Evolutionary conservation across 2,888 invertebrate species (phyloP).

Genomic region (Heteropelma amictum): DNA sequence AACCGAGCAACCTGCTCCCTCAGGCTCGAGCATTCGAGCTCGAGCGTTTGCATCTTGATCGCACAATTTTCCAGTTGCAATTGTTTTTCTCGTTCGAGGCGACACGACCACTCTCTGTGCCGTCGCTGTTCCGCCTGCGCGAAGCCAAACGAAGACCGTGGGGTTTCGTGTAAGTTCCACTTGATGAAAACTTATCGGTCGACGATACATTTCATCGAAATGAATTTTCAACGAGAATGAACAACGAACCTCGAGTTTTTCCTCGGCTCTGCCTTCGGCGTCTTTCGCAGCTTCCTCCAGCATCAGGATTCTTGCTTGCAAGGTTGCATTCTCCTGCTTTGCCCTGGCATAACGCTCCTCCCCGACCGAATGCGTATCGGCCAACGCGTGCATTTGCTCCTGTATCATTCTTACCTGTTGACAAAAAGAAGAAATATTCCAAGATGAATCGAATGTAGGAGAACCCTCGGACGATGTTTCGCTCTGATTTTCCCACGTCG

Average conservation of each 20-base stretch:
- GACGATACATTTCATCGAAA: too few relatives aligned
- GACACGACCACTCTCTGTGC: conserved; percentile 88
- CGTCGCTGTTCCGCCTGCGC: conserved; percentile 90
- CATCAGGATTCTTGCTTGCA: conserved; percentile 94
- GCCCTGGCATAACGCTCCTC: conserved; percentile 93
- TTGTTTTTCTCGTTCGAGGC: conserved; percentile 91
- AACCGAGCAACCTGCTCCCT: conserved; percentile 84
- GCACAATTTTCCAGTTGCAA: conserved; percentile 87
- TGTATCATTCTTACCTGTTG: conserved; percentile 93
- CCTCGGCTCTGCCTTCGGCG: conserved; percentile 79
- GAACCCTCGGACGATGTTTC: too few relatives aligned
- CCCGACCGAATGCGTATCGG: conserved; percentile 91
- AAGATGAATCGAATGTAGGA: too few relatives aligned
- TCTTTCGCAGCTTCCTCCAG: conserved; percentile 85
- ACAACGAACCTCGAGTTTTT: conserved; percentile 78
- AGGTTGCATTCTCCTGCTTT: conserved; percentile 94
- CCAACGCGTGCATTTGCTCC: conserved; percentile 93
- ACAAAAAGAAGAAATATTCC: too few relatives aligned
- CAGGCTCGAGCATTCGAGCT: conserved; percentile 83
- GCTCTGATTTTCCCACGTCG: not conserved
- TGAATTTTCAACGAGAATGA: not conserved
- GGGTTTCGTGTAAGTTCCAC: not conserved
- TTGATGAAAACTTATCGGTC: too few relatives aligned
- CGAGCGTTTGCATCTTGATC: conserved; percentile 85
- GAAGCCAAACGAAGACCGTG: not conserved